Percentiles rank a stretch among this genome's conserved stretches.
phyloP scores from a whole-genome alignment of 2,113 vertebrate species.

The Catharus bicknelli region DNA sequence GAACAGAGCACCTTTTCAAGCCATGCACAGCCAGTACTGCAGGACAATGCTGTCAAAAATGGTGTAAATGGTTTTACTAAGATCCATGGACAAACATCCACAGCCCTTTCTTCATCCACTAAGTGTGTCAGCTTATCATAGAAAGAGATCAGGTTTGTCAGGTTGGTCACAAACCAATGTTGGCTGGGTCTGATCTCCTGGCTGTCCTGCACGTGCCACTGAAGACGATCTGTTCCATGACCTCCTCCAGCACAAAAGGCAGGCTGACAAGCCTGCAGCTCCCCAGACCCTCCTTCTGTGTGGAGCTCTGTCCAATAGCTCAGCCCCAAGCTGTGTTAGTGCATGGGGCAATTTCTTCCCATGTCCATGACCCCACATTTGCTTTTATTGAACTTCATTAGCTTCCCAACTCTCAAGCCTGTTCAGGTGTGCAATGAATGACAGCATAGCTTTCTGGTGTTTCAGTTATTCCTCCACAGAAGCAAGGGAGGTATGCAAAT shows the following conservation, averaged over 20 bases:
- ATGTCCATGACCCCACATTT: not conserved
- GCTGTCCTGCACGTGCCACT: not conserved
- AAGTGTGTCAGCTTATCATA: fast-evolving
- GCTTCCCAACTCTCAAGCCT: fast-evolving
- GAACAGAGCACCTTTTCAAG: not conserved
- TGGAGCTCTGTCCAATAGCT: not conserved
- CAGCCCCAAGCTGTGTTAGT: not conserved
- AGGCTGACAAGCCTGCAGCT: not conserved
- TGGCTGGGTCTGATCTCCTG: not conserved
- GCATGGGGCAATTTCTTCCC: not conserved
- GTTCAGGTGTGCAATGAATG: not conserved
- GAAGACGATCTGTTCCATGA: not conserved
- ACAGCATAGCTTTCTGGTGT: not conserved
- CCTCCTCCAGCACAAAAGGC: not conserved
- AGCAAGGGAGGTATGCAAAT: not conserved
- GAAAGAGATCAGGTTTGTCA: not conserved
- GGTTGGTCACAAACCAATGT: not conserved
- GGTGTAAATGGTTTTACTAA: not conserved
- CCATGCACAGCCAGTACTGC: not conserved
- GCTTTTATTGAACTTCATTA: not conserved
- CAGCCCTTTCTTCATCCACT: not conserved
- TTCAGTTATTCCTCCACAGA: not conserved
- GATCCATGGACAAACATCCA: not conserved
- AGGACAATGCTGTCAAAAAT: not conserved
- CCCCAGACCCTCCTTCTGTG: not conserved